These are phyloP conservation scores for Tetrax tetrax DNA, from an alignment of 2,113 vertebrate species.

Conservation along the genomic window DNA sequence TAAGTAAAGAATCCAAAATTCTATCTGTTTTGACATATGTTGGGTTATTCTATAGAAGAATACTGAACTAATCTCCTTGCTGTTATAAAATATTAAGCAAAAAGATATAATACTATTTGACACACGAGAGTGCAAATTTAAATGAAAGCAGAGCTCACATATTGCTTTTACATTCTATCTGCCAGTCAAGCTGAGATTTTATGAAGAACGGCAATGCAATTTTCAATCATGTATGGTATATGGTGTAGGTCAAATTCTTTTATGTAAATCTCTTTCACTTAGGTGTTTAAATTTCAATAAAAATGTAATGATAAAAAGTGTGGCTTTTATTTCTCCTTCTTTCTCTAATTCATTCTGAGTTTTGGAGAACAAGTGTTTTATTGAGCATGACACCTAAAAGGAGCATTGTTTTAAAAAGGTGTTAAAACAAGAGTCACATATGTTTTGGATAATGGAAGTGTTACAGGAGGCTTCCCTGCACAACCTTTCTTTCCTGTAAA, in stretches of 20 bases:
- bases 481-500: not conserved
- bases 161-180: conserved; percentile 71
- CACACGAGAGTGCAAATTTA: conserved; percentile 52
- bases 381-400: conserved; percentile 66
- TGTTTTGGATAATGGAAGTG: conserved; percentile 53
- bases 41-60: conserved; percentile 18
- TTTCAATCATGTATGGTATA: conserved; percentile 70
- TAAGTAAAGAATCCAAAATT: conserved; percentile 31
- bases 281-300: conserved; percentile 77
- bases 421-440: conserved; percentile 53
- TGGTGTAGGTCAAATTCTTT: conserved; percentile 73
- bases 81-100: conserved; percentile 65
- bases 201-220: conserved; percentile 72
- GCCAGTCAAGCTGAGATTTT: conserved; percentile 73
- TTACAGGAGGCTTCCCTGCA: not conserved
- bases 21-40: not conserved
- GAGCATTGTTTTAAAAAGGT: conserved; percentile 64
- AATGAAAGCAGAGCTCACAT: conserved; percentile 69
- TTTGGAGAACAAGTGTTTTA: conserved; percentile 69
- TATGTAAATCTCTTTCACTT: conserved; percentile 77
- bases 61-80: conserved; percentile 24
- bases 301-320: conserved; percentile 68
- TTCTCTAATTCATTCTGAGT: conserved; percentile 68
- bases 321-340: conserved; percentile 67
- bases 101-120: conserved; percentile 60